Evolutionary conservation across 2,797 vertebrate species (phyloP), one percentile per base, ranked within the genome.

Genomic region (Trachurus trachurus): DNA sequence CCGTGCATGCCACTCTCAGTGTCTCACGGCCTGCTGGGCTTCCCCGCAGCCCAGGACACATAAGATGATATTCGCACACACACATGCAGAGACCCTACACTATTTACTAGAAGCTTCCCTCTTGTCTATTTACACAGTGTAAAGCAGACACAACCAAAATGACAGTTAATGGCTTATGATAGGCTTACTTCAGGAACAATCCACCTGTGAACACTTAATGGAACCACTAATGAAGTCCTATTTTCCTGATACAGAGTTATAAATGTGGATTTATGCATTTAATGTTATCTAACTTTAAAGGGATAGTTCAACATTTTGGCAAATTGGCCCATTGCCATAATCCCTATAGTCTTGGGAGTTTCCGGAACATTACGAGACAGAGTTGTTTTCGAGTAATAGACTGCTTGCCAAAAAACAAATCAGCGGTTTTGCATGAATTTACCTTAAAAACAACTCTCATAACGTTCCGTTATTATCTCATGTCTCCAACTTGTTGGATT

Each of bases 81-180:
- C 34, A 59, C 17, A 37, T 76, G 15, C n/a, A 53, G 5, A 37
- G 62, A 19, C 49, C 56, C 5, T 6, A 4, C 19, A 16, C 47
- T 66, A 42, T 74, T 44, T 54, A 75, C 59, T 13, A 64, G 53
- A 42, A 6, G 2, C 39, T 34, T 3, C 74, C 62, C 52, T 63
- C 13, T 68, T 19, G 56, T 79, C 37, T 87, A 85, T 89, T 89
- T 90, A 84, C 82, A 74, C 59, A 84, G 6, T 7, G n/a, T 54
- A 60, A 34, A 7, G 34, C 67, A 56, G 69, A 73, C 21, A 69
- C 34, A 58, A 73, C 29, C 60, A 11, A 19, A 75, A 66, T 47
- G 57, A 12, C 22, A 67, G 40, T 86, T 90, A 83, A 81, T 68
- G 66, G 58, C 78, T 52, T n/a, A n/a, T 5, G 53, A 75, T 50